phyloP scores from a whole-genome alignment of 1,140 invertebrate genomes.

The Ceratosolen fusciceps region DNA sequence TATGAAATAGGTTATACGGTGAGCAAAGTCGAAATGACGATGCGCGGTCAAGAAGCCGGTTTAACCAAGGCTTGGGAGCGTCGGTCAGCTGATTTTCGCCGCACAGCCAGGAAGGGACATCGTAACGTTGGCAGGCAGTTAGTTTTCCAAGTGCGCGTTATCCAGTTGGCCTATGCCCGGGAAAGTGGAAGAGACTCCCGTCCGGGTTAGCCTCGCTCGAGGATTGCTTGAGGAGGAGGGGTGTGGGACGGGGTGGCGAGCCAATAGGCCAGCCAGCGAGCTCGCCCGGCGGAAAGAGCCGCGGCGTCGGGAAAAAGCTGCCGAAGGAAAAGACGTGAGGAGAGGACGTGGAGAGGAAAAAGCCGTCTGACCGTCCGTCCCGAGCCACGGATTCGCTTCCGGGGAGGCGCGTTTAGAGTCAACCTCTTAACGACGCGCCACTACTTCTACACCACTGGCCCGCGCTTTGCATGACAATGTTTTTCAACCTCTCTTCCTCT shows the following conservation, averaged over 20 bases:
- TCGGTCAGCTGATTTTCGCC: constrained; percentile 36
- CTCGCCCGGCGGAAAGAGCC: background rate
- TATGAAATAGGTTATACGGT: too few species aligned
- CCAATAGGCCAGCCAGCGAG: background rate
- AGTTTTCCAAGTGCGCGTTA: background rate
- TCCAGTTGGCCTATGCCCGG: constrained; percentile 3
- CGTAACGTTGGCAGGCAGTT: too few species aligned
- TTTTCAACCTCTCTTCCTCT: too few species aligned
- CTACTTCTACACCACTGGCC: too few species aligned
- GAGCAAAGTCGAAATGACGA: constrained; percentile 19
- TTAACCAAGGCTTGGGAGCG: background rate
- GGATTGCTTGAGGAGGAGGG: background rate
- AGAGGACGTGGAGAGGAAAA: too few species aligned
- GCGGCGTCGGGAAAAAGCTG: too few species aligned
- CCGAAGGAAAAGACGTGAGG: too few species aligned
- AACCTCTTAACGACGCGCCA: too few species aligned
- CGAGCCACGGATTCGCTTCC: background rate
- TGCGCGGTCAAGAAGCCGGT: constrained; percentile 22
- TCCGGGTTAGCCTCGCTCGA: background rate
- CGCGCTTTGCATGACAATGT: too few species aligned
- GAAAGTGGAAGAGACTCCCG: constrained; percentile 17
- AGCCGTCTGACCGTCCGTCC: too few species aligned
- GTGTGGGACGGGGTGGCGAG: background rate
- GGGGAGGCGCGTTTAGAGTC: background rate
- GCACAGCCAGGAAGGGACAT: too few species aligned